These are phyloP conservation scores for Athalia rosae DNA, from an alignment of 2,888 invertebrate genomes.

Conservation along the genomic window DNA sequence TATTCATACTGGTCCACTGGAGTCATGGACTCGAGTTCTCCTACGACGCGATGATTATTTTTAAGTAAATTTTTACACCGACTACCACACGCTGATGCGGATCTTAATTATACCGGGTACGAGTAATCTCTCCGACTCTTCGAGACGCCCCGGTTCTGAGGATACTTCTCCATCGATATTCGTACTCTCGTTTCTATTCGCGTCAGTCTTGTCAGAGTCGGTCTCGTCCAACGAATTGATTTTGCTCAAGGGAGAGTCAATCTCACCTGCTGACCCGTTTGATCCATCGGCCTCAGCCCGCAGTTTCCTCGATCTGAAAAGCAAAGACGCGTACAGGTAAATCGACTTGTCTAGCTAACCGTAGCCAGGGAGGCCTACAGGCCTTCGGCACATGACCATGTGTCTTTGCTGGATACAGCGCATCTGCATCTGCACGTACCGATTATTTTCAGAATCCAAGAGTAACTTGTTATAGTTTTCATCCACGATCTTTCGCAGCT, in stretches of 20 bases:
- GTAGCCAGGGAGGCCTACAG: too few species aligned
- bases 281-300: too few species aligned
- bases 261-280: too few species aligned
- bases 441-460: not conserved
- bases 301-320: too few species aligned
- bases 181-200: not conserved
- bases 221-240: not conserved
- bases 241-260: too few species aligned
- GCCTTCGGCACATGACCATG: too few species aligned
- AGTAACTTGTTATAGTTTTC: constrained; percentile 53
- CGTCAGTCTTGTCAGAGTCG: not conserved
- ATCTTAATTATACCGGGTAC: not conserved
- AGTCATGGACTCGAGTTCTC: constrained; percentile 57
- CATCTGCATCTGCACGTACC: not conserved
- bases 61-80: not conserved
- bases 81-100: not conserved
- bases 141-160: constrained; percentile 46
- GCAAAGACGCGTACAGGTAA: too few species aligned
- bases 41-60: constrained; percentile 24
- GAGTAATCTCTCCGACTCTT: constrained; percentile 54
- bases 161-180: constrained; percentile 12
- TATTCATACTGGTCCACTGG: constrained; percentile 59
- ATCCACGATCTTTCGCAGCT: constrained; percentile 59
- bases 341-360: too few species aligned
- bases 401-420: too few species aligned